Base-by-base conservation (phyloP, 2,888 invertebrate genomes). In the Himalopsyche kuldschensis region DNA sequence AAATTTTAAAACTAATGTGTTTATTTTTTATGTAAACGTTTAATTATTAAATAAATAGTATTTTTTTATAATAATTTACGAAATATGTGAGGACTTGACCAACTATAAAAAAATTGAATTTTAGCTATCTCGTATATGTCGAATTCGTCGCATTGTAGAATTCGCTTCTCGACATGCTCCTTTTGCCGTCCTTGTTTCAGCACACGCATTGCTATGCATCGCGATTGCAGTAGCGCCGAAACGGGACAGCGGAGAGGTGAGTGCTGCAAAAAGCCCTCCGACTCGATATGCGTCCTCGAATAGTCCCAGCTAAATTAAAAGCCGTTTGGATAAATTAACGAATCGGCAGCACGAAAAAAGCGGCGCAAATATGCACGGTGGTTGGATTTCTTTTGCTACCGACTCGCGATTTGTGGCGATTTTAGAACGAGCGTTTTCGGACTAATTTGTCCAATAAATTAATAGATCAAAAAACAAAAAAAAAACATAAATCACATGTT, bases 311-410 rank as follows among this genome's bases (percentile, higher is more conserved):
- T 69, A 69, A 69, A 69, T 69, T 69, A 69, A 69, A 69, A 69
- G 69, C 69, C 69, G 69, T 69, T 69, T 69, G 69, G 69, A 69
- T 69, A 69, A 69, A 69, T 69, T 69, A 69, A 69, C 69, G 69
- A 69, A 27, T 69, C 69, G 69, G 30, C 69, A 69, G 69, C 69
- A 69, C 11, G 20, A 27, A 69, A 69, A 69, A 69, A 69, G 69
- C 69, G 69, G 24, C 27, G 15, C 69, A 69, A 69, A 69, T 69
- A 69, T 69, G 69, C 69, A 69, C 69, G 69, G 27, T 27, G 69
- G 69, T 10, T 11, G 3, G 27, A 30, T 69, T 69, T 69, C 41
- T 41, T 41, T 30, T 15, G 27, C 69, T 30, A 27, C 69, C 30
- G 27, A 69, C 15, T 20, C 55, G 10, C 15, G 24, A 55, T 55